These are phyloP conservation scores for Macrocentrus cingulum DNA, from an alignment of 1,140 invertebrate species.

Conservation along the genomic window DNA sequence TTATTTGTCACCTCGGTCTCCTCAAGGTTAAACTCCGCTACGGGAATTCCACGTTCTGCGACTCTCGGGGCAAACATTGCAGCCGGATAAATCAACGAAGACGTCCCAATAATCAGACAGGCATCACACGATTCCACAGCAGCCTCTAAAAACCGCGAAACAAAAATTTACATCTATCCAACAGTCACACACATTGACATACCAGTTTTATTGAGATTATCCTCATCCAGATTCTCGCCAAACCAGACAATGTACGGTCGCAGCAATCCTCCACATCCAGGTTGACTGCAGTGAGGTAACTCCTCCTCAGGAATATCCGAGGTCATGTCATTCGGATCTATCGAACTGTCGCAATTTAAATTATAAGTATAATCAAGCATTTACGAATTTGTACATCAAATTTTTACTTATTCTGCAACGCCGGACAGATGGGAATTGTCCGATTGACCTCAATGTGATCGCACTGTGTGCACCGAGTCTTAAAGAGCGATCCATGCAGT, in stretches of 20 bases:
- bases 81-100: conserved; percentile 88
- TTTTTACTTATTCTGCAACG: conserved; percentile 56
- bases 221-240: conserved; percentile 75
- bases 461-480: conserved; percentile 82
- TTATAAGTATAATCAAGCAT: not conserved
- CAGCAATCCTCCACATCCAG: conserved; percentile 70
- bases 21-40: conserved; percentile 90
- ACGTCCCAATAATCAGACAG: conserved; percentile 84
- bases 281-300: conserved; percentile 71
- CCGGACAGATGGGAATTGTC: conserved; percentile 81
- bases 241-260: conserved; percentile 90
- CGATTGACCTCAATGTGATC: conserved; percentile 69
- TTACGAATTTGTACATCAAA: no score
- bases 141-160: conserved; percentile 51
- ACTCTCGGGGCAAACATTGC: conserved; percentile 87
- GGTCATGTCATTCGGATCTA: conserved; percentile 44
- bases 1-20: conserved; percentile 69
- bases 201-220: conserved; percentile 69
- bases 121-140: conserved; percentile 76
- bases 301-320: conserved; percentile 66
- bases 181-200: conserved; percentile 16
- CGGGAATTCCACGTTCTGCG: conserved; percentile 73
- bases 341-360: conserved; percentile 25
- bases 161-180: no score
- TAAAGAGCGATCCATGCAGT: conserved; percentile 86